Evolutionary conservation across 2,888 invertebrate species (phyloP).

Genomic region (Cantharis lateralis): DNA sequence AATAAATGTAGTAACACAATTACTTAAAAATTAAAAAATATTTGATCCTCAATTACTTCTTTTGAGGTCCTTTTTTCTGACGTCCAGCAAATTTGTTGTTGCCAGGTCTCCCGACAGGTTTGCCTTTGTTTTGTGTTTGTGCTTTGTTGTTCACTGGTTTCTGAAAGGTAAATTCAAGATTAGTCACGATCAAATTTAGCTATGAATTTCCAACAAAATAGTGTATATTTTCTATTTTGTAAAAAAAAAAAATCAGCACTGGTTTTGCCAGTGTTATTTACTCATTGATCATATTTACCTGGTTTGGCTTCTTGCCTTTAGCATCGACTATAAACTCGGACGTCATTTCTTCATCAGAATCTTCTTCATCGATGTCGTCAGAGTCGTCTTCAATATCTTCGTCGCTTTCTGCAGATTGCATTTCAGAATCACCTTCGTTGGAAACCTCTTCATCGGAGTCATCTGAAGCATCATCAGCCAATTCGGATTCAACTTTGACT

Average conservation of each 20-base stretch:
- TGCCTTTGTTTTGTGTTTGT: background rate
- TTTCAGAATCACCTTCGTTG: background rate
- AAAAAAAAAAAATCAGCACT: no score
- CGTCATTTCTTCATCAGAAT: slow-evolving; percentile 6
- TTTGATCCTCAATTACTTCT: background rate
- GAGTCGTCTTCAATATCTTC: slow-evolving; percentile 33
- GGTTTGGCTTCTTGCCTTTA: background rate
- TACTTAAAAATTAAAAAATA: background rate
- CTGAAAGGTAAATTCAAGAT: background rate
- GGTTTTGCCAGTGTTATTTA: no score
- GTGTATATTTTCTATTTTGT: no score
- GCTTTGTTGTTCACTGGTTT: background rate
- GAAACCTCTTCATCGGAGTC: slow-evolving; percentile 8
- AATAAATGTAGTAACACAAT: background rate
- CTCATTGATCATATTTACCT: background rate
- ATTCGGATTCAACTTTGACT: background rate
- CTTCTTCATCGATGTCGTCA: slow-evolving; percentile 21
- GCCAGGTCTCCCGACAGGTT: background rate
- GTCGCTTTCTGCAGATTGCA: slow-evolving; percentile 1
- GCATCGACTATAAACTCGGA: background rate
- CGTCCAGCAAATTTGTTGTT: background rate
- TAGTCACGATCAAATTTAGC: background rate
- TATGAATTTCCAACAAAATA: no score
- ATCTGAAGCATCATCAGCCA: slow-evolving; percentile 14
- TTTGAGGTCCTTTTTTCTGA: background rate